Conservation (phyloP, 2,113 vertebrate species). For the Zapornia atra region DNA sequence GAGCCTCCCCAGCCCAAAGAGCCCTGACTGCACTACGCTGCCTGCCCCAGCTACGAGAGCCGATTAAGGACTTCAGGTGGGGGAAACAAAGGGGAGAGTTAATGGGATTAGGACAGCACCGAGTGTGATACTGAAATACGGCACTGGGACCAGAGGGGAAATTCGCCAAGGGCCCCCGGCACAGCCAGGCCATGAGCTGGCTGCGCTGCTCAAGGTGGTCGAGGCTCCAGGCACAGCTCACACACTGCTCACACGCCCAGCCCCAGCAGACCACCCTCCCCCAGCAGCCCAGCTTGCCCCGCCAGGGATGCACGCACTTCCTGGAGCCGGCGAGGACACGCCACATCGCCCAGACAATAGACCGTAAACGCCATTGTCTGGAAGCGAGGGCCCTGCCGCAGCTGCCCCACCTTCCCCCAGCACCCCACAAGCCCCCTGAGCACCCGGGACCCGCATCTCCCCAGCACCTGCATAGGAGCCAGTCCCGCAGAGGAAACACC, state of each 20-base stretch:
- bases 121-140: background rate
- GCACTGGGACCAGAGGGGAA: background rate
- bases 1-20: background rate
- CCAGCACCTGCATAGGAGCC: background rate
- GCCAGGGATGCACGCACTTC: background rate
- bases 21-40: background rate
- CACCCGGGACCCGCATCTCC: accelerated
- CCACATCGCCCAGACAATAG: slow-evolving; percentile 48
- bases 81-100: slow-evolving; percentile 22
- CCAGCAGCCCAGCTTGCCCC: background rate
- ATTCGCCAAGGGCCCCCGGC: background rate
- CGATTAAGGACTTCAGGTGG: background rate
- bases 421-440: accelerated
- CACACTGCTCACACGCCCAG: accelerated
- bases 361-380: slow-evolving; percentile 33
- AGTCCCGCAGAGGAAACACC: background rate
- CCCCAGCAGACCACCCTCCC: background rate
- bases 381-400: background rate
- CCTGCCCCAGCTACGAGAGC: background rate
- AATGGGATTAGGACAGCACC: background rate
- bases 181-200: background rate
- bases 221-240: background rate
- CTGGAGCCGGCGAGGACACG: background rate
- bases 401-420: background rate
- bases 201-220: background rate